These are phyloP conservation scores for Amazona guildingii DNA, from an alignment of 2,113 vertebrate species.

Conservation along the genomic window DNA sequence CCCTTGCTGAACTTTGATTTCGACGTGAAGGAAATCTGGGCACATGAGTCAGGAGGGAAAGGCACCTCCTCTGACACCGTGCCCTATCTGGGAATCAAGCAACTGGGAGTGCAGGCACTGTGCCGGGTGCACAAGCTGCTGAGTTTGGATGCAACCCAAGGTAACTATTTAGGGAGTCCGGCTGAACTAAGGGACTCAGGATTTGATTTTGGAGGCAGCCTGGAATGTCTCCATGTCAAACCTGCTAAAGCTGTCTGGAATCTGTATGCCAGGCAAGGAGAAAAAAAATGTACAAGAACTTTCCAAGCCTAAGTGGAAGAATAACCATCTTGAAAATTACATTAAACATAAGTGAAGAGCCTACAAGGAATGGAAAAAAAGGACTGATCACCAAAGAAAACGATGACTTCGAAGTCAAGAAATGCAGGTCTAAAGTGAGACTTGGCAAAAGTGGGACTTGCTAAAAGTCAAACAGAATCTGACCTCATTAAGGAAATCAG, in stretches of 20 bases:
- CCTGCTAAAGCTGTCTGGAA: conserved; percentile 63
- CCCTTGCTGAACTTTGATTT: conserved; percentile 13
- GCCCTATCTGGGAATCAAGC: conserved; percentile 22
- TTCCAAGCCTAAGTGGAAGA: conserved; percentile 45
- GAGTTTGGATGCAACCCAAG: conserved; percentile 57
- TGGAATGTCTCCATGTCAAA: conserved; percentile 61
- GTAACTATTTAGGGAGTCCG: conserved; percentile 58
- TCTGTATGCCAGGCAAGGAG: conserved; percentile 20
- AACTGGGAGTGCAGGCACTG: not conserved
- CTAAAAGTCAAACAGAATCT: not conserved
- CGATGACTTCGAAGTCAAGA: conserved; percentile 26
- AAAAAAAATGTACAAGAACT: not conserved
- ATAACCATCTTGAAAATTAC: conserved; percentile 48
- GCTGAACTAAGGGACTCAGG: conserved; percentile 35
- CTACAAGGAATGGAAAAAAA: conserved; percentile 40
- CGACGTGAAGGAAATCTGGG: not conserved
- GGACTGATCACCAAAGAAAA: conserved; percentile 39
- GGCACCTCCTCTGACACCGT: not conserved
- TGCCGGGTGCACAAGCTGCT: not conserved
- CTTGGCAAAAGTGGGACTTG: not conserved
- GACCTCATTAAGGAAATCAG: not conserved
- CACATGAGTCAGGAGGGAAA: conserved; percentile 20
- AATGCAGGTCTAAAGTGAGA: conserved; percentile 4
- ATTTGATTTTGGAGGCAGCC: conserved; percentile 57
- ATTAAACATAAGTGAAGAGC: not conserved